phyloP scores from a whole-genome alignment of 35 echinoderm and acorn worm species.

The Lytechinus pictus region DNA sequence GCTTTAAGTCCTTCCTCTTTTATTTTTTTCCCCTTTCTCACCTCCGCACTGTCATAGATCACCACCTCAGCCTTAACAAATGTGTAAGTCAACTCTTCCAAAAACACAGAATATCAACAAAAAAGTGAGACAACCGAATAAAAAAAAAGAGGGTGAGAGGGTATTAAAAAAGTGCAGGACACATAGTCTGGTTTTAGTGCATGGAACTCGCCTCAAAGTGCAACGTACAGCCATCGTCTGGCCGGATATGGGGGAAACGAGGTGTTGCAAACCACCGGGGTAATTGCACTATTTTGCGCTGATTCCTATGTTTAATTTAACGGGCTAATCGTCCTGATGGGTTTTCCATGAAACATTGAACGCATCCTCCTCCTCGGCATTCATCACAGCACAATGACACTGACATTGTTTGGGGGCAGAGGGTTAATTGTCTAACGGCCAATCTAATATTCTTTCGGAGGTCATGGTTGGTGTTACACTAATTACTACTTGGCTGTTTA shows the following conservation, averaged over 20 bases:
- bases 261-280: conserved; percentile 40
- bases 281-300: conserved; percentile 39
- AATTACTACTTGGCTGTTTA: neutral
- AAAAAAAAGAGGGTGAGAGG: conserved; percentile 32
- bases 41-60: neutral
- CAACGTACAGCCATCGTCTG: conserved; percentile 39
- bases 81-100: conserved; percentile 21
- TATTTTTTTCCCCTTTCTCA: neutral
- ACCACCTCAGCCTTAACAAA: conserved; percentile 4
- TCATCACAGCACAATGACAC: conserved; percentile 22
- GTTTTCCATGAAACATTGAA: conserved; percentile 54
- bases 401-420: conserved; percentile 20
- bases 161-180: conserved; percentile 37
- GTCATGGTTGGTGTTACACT: neutral
- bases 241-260: conserved; percentile 43
- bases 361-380: conserved; percentile 13
- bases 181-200: conserved; percentile 33
- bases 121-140: neutral
- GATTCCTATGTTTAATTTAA: conserved; percentile 46
- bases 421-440: conserved; percentile 27
- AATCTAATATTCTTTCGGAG: neutral
- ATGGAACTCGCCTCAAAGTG: conserved; percentile 41
- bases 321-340: conserved; percentile 50
- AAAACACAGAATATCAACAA: conserved; percentile 34
- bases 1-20: neutral